These are phyloP conservation scores for Centrocercus urophasianus DNA, from an alignment of 2,113 vertebrate species.

Conservation along the genomic window DNA sequence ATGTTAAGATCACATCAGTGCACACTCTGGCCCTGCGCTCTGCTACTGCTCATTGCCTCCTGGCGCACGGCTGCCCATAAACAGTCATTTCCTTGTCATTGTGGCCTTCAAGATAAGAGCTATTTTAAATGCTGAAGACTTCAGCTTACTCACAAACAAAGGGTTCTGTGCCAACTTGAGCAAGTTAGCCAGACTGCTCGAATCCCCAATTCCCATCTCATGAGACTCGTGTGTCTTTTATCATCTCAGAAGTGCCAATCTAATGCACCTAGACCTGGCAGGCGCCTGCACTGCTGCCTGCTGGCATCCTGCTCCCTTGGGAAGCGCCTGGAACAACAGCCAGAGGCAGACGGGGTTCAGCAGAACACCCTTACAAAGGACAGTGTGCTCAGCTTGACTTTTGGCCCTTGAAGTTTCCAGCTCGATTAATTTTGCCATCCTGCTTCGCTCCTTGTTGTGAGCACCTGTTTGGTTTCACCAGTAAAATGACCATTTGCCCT, in stretches of 20 bases:
- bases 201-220: constrained; percentile 37
- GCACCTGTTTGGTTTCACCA: background rate
- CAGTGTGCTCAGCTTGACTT: background rate
- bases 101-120: background rate
- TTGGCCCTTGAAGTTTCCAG: background rate
- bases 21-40: background rate
- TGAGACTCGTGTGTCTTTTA: background rate
- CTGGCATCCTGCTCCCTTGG: background rate
- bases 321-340: background rate
- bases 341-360: background rate
- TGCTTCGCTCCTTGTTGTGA: background rate
- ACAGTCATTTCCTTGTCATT: background rate
- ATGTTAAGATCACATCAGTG: background rate
- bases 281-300: background rate
- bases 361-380: background rate
- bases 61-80: background rate
- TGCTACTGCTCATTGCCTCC: background rate
- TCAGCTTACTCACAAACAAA: constrained; percentile 11
- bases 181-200: background rate
- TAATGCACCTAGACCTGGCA: background rate
- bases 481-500: background rate
- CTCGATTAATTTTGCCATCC: constrained; percentile 33
- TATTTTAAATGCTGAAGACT: constrained; percentile 24
- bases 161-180: background rate
- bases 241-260: constrained; percentile 42